phyloP scores from a whole-genome alignment of 2,797 vertebrate genomes.

The Eremophila alpestris region DNA sequence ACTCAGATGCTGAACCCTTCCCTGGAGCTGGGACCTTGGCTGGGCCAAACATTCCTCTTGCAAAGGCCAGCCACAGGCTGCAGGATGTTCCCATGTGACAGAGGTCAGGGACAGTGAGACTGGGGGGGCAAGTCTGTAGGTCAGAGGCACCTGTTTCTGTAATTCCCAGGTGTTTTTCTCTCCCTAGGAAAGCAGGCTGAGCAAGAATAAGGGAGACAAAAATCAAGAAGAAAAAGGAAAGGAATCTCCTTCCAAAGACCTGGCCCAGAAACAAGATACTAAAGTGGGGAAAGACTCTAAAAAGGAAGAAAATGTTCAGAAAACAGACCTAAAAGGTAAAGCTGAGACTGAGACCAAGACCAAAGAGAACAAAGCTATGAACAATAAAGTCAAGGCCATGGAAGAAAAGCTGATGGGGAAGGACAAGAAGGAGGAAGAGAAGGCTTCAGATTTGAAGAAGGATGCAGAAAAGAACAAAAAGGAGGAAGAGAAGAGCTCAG shows the following conservation, averaged over 20 bases:
- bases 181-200: slow-evolving; percentile 69
- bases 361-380: slow-evolving; percentile 78
- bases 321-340: slow-evolving; percentile 52
- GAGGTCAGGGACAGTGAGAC: not conserved
- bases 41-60: not conserved
- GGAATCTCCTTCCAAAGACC: slow-evolving; percentile 46
- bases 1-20: not conserved
- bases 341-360: slow-evolving; percentile 72
- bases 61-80: not conserved
- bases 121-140: not conserved
- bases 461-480: not conserved
- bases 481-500: slow-evolving; percentile 44
- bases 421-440: slow-evolving; percentile 66
- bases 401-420: slow-evolving; percentile 71
- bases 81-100: not conserved
- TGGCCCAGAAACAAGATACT: slow-evolving; percentile 29
- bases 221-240: slow-evolving; percentile 64
- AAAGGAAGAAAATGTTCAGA: slow-evolving; percentile 71
- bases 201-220: slow-evolving; percentile 59
- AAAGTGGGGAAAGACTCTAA: slow-evolving; percentile 74
- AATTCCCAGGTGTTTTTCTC: slow-evolving; percentile 1
- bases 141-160: not conserved
- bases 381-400: slow-evolving; percentile 73
- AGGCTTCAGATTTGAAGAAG: not conserved
- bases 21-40: not conserved